phyloP scores from a whole-genome alignment of 2,113 vertebrate species.

The Cinclus cinclus region DNA sequence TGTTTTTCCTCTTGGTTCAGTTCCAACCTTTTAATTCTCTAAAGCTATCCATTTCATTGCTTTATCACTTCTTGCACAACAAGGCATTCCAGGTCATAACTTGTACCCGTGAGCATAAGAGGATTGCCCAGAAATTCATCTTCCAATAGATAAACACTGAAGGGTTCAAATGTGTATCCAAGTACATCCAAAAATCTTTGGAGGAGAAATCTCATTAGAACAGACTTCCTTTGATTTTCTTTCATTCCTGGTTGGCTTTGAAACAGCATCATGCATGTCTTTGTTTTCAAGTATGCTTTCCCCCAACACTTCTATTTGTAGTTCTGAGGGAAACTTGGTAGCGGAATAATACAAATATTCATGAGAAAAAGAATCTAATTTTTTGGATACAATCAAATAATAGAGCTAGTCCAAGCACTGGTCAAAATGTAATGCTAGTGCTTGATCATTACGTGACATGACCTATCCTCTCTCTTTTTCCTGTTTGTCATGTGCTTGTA shows the following conservation, averaged over 20 bases:
- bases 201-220: constrained; percentile 10
- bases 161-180: neutral
- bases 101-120: neutral
- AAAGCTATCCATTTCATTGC: neutral
- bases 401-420: neutral
- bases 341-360: neutral
- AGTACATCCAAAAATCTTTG: neutral
- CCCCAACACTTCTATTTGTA: neutral
- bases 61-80: neutral
- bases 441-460: neutral
- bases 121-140: neutral
- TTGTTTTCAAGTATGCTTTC: neutral
- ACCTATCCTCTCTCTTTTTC: neutral
- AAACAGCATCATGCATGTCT: neutral
- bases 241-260: neutral
- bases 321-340: neutral
- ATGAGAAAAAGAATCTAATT: neutral
- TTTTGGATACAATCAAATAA: neutral
- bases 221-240: constrained; percentile 8
- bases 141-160: neutral
- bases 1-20: neutral
- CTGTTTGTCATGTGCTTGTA: neutral
- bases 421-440: neutral
- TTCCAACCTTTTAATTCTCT: neutral
- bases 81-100: neutral